Conservation (phyloP, 2,797 vertebrate genomes). For the Crotalus adamanteus region DNA sequence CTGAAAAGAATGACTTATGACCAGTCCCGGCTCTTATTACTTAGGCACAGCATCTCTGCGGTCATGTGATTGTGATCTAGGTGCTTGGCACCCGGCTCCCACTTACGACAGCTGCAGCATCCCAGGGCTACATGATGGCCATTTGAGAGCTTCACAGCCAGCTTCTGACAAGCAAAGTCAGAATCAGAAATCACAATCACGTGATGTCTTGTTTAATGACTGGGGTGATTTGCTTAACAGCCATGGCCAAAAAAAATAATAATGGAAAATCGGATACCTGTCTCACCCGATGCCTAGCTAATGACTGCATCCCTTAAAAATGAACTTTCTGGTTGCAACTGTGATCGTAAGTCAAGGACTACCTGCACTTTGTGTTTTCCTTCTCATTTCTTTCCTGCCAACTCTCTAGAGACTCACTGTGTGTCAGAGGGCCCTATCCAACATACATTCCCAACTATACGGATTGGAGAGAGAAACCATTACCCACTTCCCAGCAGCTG, state of each 20-base stretch:
- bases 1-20: neutral
- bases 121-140: neutral
- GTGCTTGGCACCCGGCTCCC: neutral
- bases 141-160: neutral
- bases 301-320: neutral
- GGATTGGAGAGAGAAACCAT: constrained; percentile 85
- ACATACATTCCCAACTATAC: constrained; percentile 87
- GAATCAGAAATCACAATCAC: neutral
- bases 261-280: neutral
- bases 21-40: neutral
- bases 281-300: neutral
- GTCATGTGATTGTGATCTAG: neutral
- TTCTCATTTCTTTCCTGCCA: neutral
- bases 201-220: neutral
- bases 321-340: neutral
- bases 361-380: neutral
- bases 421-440: constrained; percentile 88
- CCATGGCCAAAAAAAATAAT: neutral
- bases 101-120: neutral
- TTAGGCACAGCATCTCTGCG: neutral
- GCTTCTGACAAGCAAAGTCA: neutral
- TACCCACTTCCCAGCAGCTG: constrained; percentile 84
- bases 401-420: constrained; percentile 76
- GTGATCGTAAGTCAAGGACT: neutral
- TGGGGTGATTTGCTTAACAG: neutral